Percentiles rank a stretch among this genome's conserved stretches.
Evolutionary conservation across 1,140 invertebrate genomes (phyloP).

Genomic region (Diachasmimorpha longicaudata): DNA sequence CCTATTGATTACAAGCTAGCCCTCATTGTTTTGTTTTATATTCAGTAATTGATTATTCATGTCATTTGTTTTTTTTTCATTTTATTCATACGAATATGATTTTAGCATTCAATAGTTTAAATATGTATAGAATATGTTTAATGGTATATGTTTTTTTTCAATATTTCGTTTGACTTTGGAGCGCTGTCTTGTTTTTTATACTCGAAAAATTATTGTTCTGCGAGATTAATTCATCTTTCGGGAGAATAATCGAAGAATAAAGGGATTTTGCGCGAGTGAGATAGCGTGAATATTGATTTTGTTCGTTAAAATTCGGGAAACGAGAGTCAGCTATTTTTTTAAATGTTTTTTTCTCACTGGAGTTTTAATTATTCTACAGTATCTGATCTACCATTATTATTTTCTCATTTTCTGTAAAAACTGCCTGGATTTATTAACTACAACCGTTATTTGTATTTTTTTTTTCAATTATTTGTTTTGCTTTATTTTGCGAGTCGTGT

Average conservation of each 20-base stretch:
- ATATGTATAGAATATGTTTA: constrained; percentile 61
- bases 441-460: constrained; percentile 35
- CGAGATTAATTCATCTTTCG: constrained; percentile 26
- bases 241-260: constrained; percentile 14
- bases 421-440: constrained; percentile 32
- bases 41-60: constrained; percentile 56
- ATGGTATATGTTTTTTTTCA: constrained; percentile 53
- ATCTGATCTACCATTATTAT: constrained; percentile 33
- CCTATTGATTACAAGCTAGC: constrained; percentile 55
- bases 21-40: constrained; percentile 42
- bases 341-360: not conserved
- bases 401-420: constrained; percentile 35
- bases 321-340: constrained; percentile 9
- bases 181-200: constrained; percentile 37
- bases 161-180: constrained; percentile 53
- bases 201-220: not conserved
- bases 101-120: constrained; percentile 61
- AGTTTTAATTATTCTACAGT: constrained; percentile 17
- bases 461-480: constrained; percentile 17
- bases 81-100: constrained; percentile 56
- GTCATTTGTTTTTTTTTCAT: constrained; percentile 21
- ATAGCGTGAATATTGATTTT: constrained; percentile 23
- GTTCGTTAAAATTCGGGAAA: constrained; percentile 11
- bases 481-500: constrained; percentile 40
- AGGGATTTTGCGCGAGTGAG: constrained; percentile 19